Base-by-base conservation (phyloP, 1,140 invertebrate genomes). In the Lucilia cuprina region DNA sequence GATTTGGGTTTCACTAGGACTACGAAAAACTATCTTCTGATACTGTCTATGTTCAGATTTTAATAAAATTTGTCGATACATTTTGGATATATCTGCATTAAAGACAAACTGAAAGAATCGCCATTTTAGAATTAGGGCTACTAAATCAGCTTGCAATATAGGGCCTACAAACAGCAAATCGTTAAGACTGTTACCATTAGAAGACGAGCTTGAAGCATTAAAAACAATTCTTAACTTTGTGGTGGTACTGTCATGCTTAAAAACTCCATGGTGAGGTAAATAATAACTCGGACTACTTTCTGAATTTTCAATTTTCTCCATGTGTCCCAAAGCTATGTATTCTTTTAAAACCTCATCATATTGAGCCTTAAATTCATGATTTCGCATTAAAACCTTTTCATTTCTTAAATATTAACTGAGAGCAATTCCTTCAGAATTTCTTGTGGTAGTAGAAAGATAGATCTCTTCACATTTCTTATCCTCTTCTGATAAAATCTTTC, bases 71-170 rank as follows among this genome's bases (percentile, higher is more conserved):
- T 88, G 88, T 7, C 90, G 85, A 82, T 87, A 92, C 88, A 91
- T 91, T 83, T 91, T 88, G 49, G 87, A 83, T 41, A 89, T 86
- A 78, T 91, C 91, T 0, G 85, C 86, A 21, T 83, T 85, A 10
- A 90, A 47, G 1, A 87, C 88, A 83, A 88, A 87, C 25, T 60
- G 50, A 84, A 90, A 87, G 2, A 25, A 74, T 34, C 91, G 49
- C 84, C 90, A 92, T 34, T 87, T 85, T 1, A 91, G 25, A 4
- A 92, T 65, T 34, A 92, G 88, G 17, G 87, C 84, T 8, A 92
- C 82, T 82, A 92, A 89, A 82, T 82, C 49, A 25, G 82, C 88
- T 85, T 87, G 90, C 87, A 86, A 83, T 86, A 47, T 88, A 87
- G 83, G 89, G 34, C 87, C 92, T 8, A 86, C 74, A 55, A 86